A percentile compares a stretch with the other conserved stretches of the same genome.
Conservation (phyloP, 2,113 vertebrate species). For the Nothocercus julius region DNA sequence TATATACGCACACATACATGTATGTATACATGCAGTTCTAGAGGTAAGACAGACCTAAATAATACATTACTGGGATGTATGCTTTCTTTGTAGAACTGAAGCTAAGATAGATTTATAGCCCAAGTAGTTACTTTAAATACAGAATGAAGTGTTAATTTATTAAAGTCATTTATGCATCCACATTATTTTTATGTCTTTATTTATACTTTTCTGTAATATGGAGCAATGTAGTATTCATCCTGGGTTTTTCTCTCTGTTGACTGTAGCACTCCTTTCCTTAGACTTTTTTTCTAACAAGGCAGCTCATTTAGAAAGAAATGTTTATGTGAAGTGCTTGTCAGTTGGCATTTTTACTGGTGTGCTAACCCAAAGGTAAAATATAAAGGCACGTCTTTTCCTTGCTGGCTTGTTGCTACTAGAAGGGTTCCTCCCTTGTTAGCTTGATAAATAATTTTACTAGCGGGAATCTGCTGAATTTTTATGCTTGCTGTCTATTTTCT, state of each 20-base stretch:
- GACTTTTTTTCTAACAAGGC: slow-evolving; percentile 79
- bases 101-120: not conserved
- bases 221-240: slow-evolving; percentile 13
- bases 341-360: slow-evolving; percentile 90
- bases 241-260: slow-evolving; percentile 63
- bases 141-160: slow-evolving; percentile 72
- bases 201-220: slow-evolving; percentile 56
- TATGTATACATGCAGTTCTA: not conserved
- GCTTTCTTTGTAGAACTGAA: not conserved
- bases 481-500: slow-evolving; percentile 96
- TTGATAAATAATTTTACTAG: slow-evolving; percentile 99
- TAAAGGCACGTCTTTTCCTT: slow-evolving; percentile 93
- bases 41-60: slow-evolving; percentile 40
- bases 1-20: not conserved
- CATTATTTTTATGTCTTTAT: slow-evolving; percentile 49
- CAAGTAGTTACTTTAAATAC: slow-evolving; percentile 42
- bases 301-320: slow-evolving; percentile 87
- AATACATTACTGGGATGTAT: not conserved
- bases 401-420: slow-evolving; percentile 88
- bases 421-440: slow-evolving; percentile 96
- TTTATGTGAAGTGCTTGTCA: slow-evolving; percentile 90
- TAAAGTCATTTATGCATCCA: slow-evolving; percentile 47
- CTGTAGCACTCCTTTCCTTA: slow-evolving; percentile 63
- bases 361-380: slow-evolving; percentile 94
- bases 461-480: slow-evolving; percentile 96